These are phyloP conservation scores for Drusus annulatus DNA, from an alignment of 1,140 invertebrate genomes.

Conservation along the genomic window DNA sequence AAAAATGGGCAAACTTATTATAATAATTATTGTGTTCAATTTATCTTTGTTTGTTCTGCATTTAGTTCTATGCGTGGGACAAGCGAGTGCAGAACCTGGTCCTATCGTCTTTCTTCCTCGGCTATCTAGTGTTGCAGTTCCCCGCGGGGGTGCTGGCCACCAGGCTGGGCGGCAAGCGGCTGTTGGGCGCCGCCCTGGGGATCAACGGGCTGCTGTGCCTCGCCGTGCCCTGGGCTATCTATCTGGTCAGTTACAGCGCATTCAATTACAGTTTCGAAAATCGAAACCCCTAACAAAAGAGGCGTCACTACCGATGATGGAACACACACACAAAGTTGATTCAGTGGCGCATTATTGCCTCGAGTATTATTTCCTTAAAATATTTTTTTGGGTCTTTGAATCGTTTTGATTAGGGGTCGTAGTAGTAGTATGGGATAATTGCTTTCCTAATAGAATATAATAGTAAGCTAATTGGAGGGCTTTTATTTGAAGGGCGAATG, in stretches of 20 bases:
- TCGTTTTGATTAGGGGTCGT: no score
- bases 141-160: slow-evolving; percentile 45
- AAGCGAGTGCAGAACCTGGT: slow-evolving; percentile 50
- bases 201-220: slow-evolving; percentile 45
- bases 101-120: slow-evolving; percentile 52
- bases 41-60: background rate
- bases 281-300: no score
- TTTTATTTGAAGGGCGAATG: slow-evolving; percentile 49
- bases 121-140: slow-evolving; percentile 50
- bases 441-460: background rate
- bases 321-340: no score
- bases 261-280: no score
- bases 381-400: no score
- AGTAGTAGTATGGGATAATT: no score
- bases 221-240: slow-evolving; percentile 35
- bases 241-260: slow-evolving; percentile 28
- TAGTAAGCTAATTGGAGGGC: background rate
- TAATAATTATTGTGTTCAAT: no score
- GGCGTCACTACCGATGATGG: no score
- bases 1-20: no score
- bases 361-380: no score
- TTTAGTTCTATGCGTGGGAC: slow-evolving; percentile 45
- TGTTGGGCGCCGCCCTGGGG: slow-evolving; percentile 32
- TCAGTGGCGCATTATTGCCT: no score
- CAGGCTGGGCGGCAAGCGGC: slow-evolving; percentile 44